Conservation (phyloP, 2,888 invertebrate species). For the Spodoptera exigua region DNA sequence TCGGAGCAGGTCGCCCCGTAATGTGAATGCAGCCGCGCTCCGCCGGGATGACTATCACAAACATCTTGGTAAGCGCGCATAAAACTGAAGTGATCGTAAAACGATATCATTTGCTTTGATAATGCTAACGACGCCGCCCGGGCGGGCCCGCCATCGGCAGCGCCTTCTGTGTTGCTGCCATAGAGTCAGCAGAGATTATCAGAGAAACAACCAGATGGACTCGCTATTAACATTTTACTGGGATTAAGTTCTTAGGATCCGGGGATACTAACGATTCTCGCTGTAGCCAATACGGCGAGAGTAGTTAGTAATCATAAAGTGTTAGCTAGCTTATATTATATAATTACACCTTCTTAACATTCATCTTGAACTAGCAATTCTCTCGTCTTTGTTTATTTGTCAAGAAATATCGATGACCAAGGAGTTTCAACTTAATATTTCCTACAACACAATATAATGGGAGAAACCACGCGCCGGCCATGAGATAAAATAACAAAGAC, state of each 20-base stretch:
- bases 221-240: slow-evolving; percentile 54
- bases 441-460: slow-evolving; percentile 33
- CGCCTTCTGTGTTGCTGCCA: too few relatives aligned
- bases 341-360: too few relatives aligned
- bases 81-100: slow-evolving; percentile 50
- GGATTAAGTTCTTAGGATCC: slow-evolving; percentile 45
- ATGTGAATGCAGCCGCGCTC: not conserved
- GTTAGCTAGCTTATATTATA: not conserved
- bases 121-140: slow-evolving; percentile 37
- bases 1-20: not conserved
- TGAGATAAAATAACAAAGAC: slow-evolving; percentile 64
- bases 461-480: slow-evolving; percentile 52
- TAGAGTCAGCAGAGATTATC: too few relatives aligned
- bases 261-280: too few relatives aligned
- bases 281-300: slow-evolving; percentile 16
- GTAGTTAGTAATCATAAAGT: slow-evolving; percentile 17
- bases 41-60: slow-evolving; percentile 21
- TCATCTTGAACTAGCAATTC: too few relatives aligned
- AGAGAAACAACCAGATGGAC: slow-evolving; percentile 49
- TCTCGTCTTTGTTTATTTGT: too few relatives aligned
- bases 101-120: slow-evolving; percentile 43
- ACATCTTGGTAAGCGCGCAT: slow-evolving; percentile 28
- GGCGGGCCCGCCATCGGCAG: slow-evolving; percentile 2
- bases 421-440: not conserved
- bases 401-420: too few relatives aligned